phyloP scores from a whole-genome alignment of 92 coral and sea anemone genomes.

The Phenganax subtilis region DNA sequence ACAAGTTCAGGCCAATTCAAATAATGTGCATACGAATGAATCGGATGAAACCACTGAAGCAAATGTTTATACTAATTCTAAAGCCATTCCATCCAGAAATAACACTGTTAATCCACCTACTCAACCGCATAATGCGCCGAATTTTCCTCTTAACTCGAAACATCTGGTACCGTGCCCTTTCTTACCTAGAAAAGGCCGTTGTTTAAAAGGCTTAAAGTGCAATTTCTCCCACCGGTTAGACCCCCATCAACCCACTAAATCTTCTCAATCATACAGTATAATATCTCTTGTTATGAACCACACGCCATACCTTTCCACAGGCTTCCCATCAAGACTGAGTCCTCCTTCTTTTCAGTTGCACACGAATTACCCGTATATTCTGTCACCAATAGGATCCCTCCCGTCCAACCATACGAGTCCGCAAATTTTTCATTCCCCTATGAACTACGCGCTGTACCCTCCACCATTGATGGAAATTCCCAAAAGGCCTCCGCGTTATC shows the following conservation, averaged over 20 bases:
- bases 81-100: too few relatives aligned
- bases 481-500: not conserved
- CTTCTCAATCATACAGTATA: not conserved
- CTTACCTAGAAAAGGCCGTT: not conserved
- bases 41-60: too few relatives aligned
- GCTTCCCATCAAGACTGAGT: not conserved
- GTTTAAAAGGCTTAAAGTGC: not conserved
- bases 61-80: too few relatives aligned
- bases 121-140: not conserved
- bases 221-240: not conserved
- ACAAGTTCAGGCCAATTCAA: too few relatives aligned
- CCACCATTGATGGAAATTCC: constrained; percentile 16
- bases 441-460: not conserved
- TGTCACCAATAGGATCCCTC: too few relatives aligned
- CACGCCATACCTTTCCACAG: not conserved
- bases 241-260: not conserved
- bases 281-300: not conserved
- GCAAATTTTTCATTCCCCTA: not conserved
- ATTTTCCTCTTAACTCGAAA: too few relatives aligned
- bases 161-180: not conserved
- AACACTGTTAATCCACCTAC: too few relatives aligned
- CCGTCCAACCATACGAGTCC: too few relatives aligned
- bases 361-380: too few relatives aligned
- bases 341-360: not conserved
- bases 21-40: too few relatives aligned